phyloP scores from a whole-genome alignment of 2,888 invertebrate species.

The Venustoraphidia nigricollis region DNA sequence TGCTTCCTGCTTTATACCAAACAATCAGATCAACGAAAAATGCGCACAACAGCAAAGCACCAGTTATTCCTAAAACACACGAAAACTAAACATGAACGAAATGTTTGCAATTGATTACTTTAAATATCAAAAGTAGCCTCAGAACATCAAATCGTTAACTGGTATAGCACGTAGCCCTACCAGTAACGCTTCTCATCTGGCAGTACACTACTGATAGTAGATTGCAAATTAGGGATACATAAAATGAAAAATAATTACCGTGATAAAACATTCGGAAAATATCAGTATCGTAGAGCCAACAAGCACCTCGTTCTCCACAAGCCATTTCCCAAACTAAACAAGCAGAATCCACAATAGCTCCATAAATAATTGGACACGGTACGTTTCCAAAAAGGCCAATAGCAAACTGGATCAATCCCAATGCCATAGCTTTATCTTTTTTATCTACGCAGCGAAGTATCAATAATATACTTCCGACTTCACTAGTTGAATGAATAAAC shows the following conservation, averaged over 20 bases:
- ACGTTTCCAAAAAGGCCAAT: constrained; percentile 88
- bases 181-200: no score
- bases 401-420: constrained; percentile 85
- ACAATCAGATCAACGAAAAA: constrained; percentile 80
- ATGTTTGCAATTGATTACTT: no score
- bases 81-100: constrained; percentile 7
- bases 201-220: no score
- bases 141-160: neutral
- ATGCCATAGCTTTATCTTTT: constrained; percentile 85
- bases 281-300: constrained; percentile 75
- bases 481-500: constrained; percentile 83
- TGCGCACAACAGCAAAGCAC: constrained; percentile 70
- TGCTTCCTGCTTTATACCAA: constrained; percentile 77
- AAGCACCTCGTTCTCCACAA: constrained; percentile 69
- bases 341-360: constrained; percentile 81
- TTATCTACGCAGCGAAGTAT: constrained; percentile 85
- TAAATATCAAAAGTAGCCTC: no score
- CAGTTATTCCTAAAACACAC: constrained; percentile 57
- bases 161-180: no score
- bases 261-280: constrained; percentile 72
- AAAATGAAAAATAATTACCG: constrained; percentile 35
- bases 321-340: constrained; percentile 76
- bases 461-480: constrained; percentile 80
- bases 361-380: constrained; percentile 89
- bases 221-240: neutral